Base-by-base conservation (phyloP, 2,797 vertebrate genomes). In the Dallia pectoralis region DNA sequence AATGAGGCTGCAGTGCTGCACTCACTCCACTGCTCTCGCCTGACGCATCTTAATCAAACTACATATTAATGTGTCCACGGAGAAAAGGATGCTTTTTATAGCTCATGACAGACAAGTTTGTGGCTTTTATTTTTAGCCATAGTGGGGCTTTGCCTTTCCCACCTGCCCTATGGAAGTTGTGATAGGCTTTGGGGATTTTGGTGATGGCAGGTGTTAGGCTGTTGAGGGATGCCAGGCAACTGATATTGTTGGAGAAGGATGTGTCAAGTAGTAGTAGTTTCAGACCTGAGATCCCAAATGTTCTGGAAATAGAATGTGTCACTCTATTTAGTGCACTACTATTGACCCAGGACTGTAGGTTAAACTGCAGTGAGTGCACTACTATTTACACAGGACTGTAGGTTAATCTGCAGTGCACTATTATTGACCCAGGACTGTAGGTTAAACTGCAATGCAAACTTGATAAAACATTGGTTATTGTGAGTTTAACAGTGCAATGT, bases 121-220 rank as follows among this genome's bases (percentile, higher is more conserved):
- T 62, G 53, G 73, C 16, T 53, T 68, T 48, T 75, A 59, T 66
- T 66, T 71, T 53, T 44, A 67, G 47, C n/a, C 36, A 0, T 19
- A 65, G 29, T n/a, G 53, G n/a, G 53, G 61, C 40, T 72, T 62
- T 53, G 63, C 78, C 73, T 69, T 73, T 67, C 56, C 47, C 19
- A 70, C 79, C 75, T 48, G 63, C 25, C 53, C 9, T 9, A 25
- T 74, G 68, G 18, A 81, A 81, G 79, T 81, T 74, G 75, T 18
- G 62, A 18, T 27, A 59, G n/a, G 27, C 48, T 59, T 51, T 11
- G 51, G 66, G 65, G 69, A 70, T 33, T 36, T 33, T 27, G 65
- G 48, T 36, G 40, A 22, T 40, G 19, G 30, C 64, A 66, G 33
- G 64, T 22, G 0, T 67, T 74, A 40, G 67, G 66, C 63, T 25